A percentile compares a stretch with the other conserved stretches of the same genome.
These are phyloP conservation scores for Alethe diademata DNA, from an alignment of 2,113 vertebrate genomes.

Conservation along the genomic window DNA sequence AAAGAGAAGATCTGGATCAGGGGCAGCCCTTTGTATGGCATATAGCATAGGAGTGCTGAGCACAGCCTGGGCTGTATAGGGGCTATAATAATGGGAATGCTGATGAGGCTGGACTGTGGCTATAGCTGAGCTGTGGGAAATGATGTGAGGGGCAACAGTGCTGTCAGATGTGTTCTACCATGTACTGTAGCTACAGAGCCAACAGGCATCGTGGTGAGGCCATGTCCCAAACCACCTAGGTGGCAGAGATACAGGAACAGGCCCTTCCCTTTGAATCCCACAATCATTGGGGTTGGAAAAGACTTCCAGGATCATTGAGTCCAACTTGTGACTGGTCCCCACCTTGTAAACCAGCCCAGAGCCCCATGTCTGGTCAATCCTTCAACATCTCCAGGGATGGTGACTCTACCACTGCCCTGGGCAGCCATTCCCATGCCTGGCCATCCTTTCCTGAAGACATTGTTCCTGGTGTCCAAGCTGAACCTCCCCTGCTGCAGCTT, in stretches of 20 bases:
- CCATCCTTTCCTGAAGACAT: background rate
- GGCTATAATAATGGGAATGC: background rate
- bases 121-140: background rate
- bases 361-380: background rate
- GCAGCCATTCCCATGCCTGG: background rate
- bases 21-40: background rate
- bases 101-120: constrained; percentile 15
- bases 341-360: background rate
- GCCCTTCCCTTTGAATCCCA: background rate
- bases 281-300: background rate
- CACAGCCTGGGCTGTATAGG: background rate
- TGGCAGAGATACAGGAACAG: background rate
- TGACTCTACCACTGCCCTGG: background rate
- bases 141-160: background rate
- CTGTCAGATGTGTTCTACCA: background rate
- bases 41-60: background rate
- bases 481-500: background rate
- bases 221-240: background rate
- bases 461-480: background rate
- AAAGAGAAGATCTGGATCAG: background rate
- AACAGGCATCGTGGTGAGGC: background rate
- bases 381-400: background rate
- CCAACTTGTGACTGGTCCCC: background rate
- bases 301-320: background rate
- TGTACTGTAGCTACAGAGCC: background rate